Base-by-base conservation (phyloP, 2,113 vertebrate species). In the Heterotilapia buettikoferi region DNA sequence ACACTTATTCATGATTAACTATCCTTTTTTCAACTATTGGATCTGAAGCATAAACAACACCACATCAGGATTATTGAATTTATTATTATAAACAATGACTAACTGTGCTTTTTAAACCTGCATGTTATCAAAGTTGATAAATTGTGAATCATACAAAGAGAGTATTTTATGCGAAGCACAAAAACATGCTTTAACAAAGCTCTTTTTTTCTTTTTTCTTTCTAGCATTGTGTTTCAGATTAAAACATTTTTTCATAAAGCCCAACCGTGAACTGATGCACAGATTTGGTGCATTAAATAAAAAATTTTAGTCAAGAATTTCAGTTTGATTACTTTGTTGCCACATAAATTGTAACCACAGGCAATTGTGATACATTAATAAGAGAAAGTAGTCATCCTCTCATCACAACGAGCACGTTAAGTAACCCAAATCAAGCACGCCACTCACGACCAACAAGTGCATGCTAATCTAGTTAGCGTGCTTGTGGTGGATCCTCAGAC, bases 101-200 rank as follows among this genome's bases (percentile, higher is more conserved):
- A 40, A 40, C 19, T 14, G 19, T 68, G 19, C 12, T 0, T 71
- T 71, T 43, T 40, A 71, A 40, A 40, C 12, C 9, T 16, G 3
- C 12, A 43, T 0, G n/a, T 71, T 24, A 40, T 40, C 4, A 5
- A 40, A 68, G 63, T 40, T 68, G 33, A 21, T 8, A 0, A 71
- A 71, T 43, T 24, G n/a, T 24, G 36, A 71, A 24, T 71, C 36
- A 21, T 24, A 43, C 36, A 43, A 24, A 24, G 2, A 40, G 3
- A 21, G 36, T 8, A 21, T 40, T 68, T 40, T 68, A 40, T 38
- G 33, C 21, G 36, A 68, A 68, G 7, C 63, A 2, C 63, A 14
- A 68, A 40, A 68, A 40, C 1, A 18, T 31, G 16, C 8, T 61
- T 61, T 61, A n/a, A 4, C 6, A 12, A 66, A 66, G 31, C 18